A percentile compares a stretch with the other conserved stretches of the same genome.
These are phyloP conservation scores for Arctocebus calabarensis DNA, from an alignment of 2,797 vertebrate genomes.

Conservation along the genomic window DNA sequence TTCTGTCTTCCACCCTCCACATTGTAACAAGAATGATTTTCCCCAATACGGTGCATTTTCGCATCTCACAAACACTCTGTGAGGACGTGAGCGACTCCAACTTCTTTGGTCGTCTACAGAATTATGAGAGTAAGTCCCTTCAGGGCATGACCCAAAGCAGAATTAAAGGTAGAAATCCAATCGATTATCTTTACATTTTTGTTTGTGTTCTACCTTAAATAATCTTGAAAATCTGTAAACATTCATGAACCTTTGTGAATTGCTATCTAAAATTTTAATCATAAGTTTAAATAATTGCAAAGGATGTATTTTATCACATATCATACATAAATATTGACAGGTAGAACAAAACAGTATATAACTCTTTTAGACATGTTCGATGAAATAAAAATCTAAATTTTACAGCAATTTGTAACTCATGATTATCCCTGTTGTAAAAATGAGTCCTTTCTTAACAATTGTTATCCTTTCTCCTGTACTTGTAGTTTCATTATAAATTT, in stretches of 20 bases:
- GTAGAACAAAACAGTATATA: neutral
- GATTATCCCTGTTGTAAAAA: constrained; percentile 20
- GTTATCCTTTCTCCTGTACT: constrained; percentile 33
- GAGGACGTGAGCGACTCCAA: neutral
- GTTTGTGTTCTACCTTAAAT: neutral
- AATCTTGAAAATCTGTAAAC: neutral
- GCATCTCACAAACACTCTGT: neutral
- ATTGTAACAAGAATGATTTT: neutral
- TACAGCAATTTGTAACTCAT: neutral
- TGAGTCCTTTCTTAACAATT: neutral
- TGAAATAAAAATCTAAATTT: constrained; percentile 40
- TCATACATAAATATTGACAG: constrained; percentile 27
- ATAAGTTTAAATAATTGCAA: neutral
- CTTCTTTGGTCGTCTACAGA: neutral
- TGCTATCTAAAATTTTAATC: neutral
- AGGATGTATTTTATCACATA: neutral
- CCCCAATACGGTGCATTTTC: neutral
- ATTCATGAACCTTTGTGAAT: neutral
- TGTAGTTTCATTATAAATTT: constrained; percentile 3
- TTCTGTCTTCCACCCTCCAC: neutral
- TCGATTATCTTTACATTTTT: neutral
- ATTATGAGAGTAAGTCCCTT: neutral
- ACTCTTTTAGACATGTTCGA: neutral
- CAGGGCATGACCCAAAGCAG: neutral
- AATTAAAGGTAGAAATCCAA: neutral